Evolutionary conservation across 64 coral and sea anemone species (phyloP).

Genomic region (Montipora foliosa): DNA sequence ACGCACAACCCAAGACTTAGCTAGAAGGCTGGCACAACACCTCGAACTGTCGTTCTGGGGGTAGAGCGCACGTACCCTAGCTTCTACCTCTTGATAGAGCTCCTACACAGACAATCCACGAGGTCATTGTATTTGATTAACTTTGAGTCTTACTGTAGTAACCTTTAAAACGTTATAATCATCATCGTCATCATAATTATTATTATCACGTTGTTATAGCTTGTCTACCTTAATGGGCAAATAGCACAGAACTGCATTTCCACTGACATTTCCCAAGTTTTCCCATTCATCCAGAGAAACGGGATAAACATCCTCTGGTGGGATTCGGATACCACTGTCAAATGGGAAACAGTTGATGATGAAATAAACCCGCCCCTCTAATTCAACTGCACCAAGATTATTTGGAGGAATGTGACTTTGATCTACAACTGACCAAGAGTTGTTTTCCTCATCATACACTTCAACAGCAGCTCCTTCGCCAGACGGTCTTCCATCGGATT

Average conservation of each 20-base stretch:
- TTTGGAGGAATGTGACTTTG: slow-evolving; percentile 60
- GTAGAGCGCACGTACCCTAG: too few species aligned
- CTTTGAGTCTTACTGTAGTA: too few species aligned
- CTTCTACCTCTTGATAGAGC: too few species aligned
- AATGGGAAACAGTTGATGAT: not conserved
- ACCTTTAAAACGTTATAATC: too few species aligned
- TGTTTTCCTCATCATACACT: slow-evolving; percentile 6
- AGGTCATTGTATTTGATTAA: too few species aligned
- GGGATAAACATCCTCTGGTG: slow-evolving; percentile 48
- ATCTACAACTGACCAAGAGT: slow-evolving; percentile 10
- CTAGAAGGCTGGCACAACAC: too few species aligned
- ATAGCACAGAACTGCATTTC: not conserved
- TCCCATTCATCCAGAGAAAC: slow-evolving; percentile 37
- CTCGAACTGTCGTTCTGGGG: too few species aligned
- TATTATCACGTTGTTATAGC: too few species aligned
- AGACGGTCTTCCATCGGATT: not conserved
- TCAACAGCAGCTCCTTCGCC: not conserved
- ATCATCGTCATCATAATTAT: too few species aligned
- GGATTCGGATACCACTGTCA: slow-evolving; percentile 53
- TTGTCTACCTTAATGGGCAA: not conserved
- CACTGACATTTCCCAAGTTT: not conserved
- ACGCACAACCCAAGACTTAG: too few species aligned
- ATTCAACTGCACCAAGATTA: slow-evolving; percentile 37
- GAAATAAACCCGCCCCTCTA: slow-evolving; percentile 33
- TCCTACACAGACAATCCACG: too few species aligned